phyloP scores from a whole-genome alignment of 2,797 vertebrate genomes.

The Gymnocypris eckloni region DNA sequence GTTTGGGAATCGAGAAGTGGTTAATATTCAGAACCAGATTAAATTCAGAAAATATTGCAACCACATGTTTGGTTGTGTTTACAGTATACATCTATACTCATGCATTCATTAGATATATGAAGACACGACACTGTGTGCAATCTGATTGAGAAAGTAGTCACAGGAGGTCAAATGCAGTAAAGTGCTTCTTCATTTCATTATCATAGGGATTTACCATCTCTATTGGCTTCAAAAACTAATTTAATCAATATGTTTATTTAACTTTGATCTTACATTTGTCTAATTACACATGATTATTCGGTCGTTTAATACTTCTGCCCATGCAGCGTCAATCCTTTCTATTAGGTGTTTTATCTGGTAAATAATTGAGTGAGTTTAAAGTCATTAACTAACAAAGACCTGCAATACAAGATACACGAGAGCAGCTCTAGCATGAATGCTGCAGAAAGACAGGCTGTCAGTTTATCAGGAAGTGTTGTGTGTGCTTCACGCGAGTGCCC shows the following conservation, averaged over 20 bases:
- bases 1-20: not conserved
- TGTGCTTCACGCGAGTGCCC: constrained; percentile 6
- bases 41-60: not conserved
- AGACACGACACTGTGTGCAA: not conserved
- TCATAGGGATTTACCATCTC: not conserved
- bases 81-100: not conserved
- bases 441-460: not conserved
- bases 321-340: not conserved
- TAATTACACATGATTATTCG: not conserved
- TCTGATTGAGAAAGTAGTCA: not conserved
- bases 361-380: not conserved
- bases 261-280: not conserved
- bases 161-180: not conserved
- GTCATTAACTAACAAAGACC: not conserved
- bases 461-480: not conserved
- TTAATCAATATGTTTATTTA: not conserved
- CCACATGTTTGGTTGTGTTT: not conserved
- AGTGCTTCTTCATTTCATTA: not conserved
- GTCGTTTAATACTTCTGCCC: not conserved
- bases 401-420: not conserved
- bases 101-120: not conserved
- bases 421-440: not conserved
- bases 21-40: not conserved
- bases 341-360: not conserved
- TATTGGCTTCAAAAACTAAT: not conserved